These are phyloP conservation scores for Oreochromis grahami DNA, from an alignment of 2,797 vertebrate genomes.

Conservation along the genomic window DNA sequence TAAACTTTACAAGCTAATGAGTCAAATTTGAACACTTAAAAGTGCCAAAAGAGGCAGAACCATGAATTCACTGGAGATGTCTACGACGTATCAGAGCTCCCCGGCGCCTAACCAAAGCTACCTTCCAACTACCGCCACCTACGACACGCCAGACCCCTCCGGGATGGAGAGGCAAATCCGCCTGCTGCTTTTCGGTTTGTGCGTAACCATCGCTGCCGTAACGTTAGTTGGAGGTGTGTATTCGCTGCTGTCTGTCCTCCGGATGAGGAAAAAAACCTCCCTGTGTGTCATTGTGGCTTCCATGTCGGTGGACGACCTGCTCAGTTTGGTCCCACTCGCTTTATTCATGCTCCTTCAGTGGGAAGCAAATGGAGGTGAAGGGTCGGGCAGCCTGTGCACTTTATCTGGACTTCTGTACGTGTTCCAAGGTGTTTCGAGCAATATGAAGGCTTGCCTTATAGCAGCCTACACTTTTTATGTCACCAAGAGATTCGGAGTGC, in stretches of 20 bases:
- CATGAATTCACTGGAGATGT: slow-evolving; percentile 71
- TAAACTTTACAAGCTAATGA: slow-evolving; percentile 30
- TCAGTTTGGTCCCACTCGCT: slow-evolving; percentile 83
- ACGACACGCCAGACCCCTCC: slow-evolving; percentile 58
- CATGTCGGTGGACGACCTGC: slow-evolving; percentile 89
- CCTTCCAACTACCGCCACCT: slow-evolving; percentile 54
- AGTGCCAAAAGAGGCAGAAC: slow-evolving; percentile 27
- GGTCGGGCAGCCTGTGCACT: slow-evolving; percentile 77
- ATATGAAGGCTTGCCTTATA: slow-evolving; percentile 88
- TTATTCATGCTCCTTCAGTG: slow-evolving; percentile 87
- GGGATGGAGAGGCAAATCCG: slow-evolving; percentile 69
- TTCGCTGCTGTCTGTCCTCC: slow-evolving; percentile 83
- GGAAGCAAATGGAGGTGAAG: slow-evolving; percentile 62
- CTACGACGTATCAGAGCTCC: slow-evolving; percentile 68
- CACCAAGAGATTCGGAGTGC: slow-evolving; percentile 68
- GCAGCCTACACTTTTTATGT: slow-evolving; percentile 89
- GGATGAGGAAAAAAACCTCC: slow-evolving; percentile 79
- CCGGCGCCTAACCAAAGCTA: slow-evolving; percentile 78
- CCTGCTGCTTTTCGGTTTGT: slow-evolving; percentile 83
- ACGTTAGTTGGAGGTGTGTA: slow-evolving; percentile 84
- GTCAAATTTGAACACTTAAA: slow-evolving; percentile 1
- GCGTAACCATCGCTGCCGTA: slow-evolving; percentile 75
- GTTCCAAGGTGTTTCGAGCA: slow-evolving; percentile 92
- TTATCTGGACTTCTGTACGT: slow-evolving; percentile 87
- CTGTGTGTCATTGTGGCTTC: slow-evolving; percentile 89